phyloP scores from a whole-genome alignment of 2,888 invertebrate genomes.

The Eledona agricola region DNA sequence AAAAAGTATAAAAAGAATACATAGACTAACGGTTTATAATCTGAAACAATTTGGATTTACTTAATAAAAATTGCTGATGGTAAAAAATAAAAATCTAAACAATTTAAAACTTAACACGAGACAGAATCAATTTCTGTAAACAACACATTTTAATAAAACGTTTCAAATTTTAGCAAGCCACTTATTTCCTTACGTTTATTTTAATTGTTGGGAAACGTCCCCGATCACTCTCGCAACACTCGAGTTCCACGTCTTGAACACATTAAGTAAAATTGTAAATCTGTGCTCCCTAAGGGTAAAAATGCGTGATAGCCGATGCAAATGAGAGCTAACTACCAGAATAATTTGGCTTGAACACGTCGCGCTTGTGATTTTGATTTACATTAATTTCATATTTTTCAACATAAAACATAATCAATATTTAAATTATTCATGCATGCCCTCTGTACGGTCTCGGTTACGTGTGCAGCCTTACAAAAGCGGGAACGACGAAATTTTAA shows the following conservation, averaged over 20 bases:
- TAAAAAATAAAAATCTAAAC: too few species aligned
- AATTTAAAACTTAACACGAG: too few species aligned
- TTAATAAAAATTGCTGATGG: too few species aligned
- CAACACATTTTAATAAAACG: too few species aligned
- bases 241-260: slow-evolving; percentile 27
- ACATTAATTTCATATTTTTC: slow-evolving; percentile 64
- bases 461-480: slow-evolving; percentile 18
- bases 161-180: too few species aligned
- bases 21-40: too few species aligned
- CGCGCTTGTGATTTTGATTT: slow-evolving; percentile 64
- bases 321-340: slow-evolving; percentile 62
- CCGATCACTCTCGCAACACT: too few species aligned
- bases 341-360: slow-evolving; percentile 63
- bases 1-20: too few species aligned
- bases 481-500: slow-evolving; percentile 6
- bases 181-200: too few species aligned
- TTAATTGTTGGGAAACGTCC: too few species aligned
- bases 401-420: slow-evolving; percentile 58
- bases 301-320: slow-evolving; percentile 62
- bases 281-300: slow-evolving; percentile 44
- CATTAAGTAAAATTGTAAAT: slow-evolving; percentile 40
- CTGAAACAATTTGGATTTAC: too few species aligned
- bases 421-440: slow-evolving; percentile 55
- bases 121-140: too few species aligned
- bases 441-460: slow-evolving; percentile 31